These are phyloP conservation scores for Agrenia bidenticulata DNA, from an alignment of 2,888 invertebrate genomes.

Conservation along the genomic window DNA sequence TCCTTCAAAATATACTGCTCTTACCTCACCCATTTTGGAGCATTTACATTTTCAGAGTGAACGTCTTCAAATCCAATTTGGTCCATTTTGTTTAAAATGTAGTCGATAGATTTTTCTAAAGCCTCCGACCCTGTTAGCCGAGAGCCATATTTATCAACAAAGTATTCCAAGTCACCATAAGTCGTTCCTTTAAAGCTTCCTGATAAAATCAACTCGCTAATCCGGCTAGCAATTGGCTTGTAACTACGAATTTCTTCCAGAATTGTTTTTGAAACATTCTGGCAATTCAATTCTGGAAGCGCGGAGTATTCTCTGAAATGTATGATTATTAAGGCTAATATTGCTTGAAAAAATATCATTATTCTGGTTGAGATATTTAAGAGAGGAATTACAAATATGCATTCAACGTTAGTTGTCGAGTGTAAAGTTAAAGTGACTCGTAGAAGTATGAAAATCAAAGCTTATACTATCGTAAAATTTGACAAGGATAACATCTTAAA, in stretches of 20 bases:
- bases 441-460: too few relatives aligned
- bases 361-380: too few relatives aligned
- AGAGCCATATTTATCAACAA: conserved; percentile 59
- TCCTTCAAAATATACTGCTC: too few relatives aligned
- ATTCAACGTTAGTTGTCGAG: too few relatives aligned
- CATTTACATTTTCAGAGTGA: conserved; percentile 56
- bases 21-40: conserved; percentile 53
- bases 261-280: conserved; percentile 52
- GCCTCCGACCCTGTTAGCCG: conserved; percentile 55
- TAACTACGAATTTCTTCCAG: conserved; percentile 66
- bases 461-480: too few relatives aligned
- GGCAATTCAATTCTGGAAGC: too few relatives aligned
- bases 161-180: conserved; percentile 54
- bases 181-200: conserved; percentile 62
- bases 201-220: conserved; percentile 60
- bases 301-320: too few relatives aligned
- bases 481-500: too few relatives aligned
- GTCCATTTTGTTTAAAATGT: conserved; percentile 54
- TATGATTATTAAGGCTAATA: too few relatives aligned
- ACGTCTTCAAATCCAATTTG: conserved; percentile 56
- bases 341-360: too few relatives aligned
- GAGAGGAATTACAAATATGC: too few relatives aligned
- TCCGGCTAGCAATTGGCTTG: conserved; percentile 59
- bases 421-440: too few relatives aligned
- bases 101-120: conserved; percentile 58